These are phyloP conservation scores for Frankliniella intonsa DNA, from an alignment of 2,888 invertebrate genomes.

Conservation along the genomic window DNA sequence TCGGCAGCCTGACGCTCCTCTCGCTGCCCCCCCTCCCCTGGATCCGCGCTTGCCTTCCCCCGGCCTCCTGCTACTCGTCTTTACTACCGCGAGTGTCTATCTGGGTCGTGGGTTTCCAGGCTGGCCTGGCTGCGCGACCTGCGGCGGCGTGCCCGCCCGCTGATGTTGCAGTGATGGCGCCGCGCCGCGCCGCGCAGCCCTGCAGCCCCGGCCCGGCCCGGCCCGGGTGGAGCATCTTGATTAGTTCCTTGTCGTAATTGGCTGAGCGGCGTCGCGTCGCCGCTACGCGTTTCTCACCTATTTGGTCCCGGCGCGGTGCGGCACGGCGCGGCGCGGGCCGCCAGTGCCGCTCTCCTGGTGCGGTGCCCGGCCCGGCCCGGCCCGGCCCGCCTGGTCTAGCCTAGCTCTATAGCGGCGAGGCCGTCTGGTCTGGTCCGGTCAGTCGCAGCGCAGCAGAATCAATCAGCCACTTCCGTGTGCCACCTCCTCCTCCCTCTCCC, in stretches of 20 bases:
- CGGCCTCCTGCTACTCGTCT: neutral
- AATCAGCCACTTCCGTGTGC: too few species aligned
- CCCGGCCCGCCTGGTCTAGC: too few species aligned
- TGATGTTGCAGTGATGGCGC: too few species aligned
- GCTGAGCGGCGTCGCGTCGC: neutral
- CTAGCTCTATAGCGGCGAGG: too few species aligned
- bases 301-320: neutral
- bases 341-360: too few species aligned
- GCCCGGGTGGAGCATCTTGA: slow-evolving; percentile 39
- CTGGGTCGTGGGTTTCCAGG: slow-evolving; percentile 21
- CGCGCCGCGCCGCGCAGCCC: too few species aligned
- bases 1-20: neutral
- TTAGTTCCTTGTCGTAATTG: slow-evolving; percentile 20
- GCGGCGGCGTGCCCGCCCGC: slow-evolving; percentile 39
- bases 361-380: too few species aligned
- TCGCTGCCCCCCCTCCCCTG: neutral
- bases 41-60: neutral
- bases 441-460: too few species aligned
- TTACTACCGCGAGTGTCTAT: neutral
- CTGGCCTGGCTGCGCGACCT: slow-evolving; percentile 25
- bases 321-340: too few species aligned
- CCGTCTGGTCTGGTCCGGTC: too few species aligned
- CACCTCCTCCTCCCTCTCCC: too few species aligned
- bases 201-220: slow-evolving; percentile 30
- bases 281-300: neutral